phyloP scores from a whole-genome alignment of 2,888 invertebrate genomes.

The Linyphia triangularis region DNA sequence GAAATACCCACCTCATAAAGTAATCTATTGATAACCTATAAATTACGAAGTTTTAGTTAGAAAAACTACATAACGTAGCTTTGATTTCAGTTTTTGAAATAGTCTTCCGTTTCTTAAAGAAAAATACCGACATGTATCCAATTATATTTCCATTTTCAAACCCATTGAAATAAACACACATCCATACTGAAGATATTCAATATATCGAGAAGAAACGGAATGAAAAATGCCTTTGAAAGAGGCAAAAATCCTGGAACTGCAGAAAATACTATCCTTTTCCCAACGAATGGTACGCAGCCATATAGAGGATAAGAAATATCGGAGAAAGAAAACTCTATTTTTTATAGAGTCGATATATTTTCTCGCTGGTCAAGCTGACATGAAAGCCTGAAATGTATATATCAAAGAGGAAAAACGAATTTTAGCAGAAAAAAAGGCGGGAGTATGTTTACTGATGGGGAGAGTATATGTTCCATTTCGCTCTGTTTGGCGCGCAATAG shows the following conservation, averaged over 20 bases:
- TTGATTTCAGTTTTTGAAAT: too few relatives aligned
- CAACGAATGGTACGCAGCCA: background rate
- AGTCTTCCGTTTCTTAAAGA: too few relatives aligned
- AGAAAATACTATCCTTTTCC: background rate
- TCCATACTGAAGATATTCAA: background rate
- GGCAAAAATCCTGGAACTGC: background rate
- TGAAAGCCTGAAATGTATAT: constrained; percentile 17
- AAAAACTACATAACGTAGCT: too few relatives aligned
- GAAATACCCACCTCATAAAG: too few relatives aligned
- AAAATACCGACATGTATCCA: background rate
- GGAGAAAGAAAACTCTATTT: background rate
- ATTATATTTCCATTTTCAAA: background rate
- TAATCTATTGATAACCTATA: too few relatives aligned
- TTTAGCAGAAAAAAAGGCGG: background rate
- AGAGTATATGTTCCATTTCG: constrained; percentile 21
- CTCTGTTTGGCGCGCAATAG: constrained; percentile 42
- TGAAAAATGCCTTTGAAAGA: background rate
- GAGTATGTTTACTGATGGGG: constrained; percentile 22
- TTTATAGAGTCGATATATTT: constrained; percentile 41
- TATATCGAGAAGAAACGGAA: background rate
- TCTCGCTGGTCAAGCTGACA: constrained; percentile 30
- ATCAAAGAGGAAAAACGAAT: constrained; percentile 3
- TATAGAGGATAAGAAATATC: constrained; percentile 13
- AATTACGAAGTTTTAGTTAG: too few relatives aligned
- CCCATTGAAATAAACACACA: background rate